Evolutionary conservation across 2,888 invertebrate species (phyloP).

Genomic region (Tanypteryx hageni): DNA sequence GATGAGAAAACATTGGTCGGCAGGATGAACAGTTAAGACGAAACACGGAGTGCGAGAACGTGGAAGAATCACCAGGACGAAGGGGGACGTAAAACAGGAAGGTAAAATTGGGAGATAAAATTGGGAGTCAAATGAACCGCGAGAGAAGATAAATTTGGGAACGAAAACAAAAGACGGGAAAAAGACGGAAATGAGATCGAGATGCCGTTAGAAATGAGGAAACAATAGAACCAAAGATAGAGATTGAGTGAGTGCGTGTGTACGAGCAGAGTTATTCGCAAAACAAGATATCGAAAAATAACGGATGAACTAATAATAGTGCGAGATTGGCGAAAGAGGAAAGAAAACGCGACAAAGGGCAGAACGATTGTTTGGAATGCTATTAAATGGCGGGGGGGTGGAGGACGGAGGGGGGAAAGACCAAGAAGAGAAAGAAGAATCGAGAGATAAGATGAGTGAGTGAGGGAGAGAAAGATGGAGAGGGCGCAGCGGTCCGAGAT

Average conservation of each 20-base stretch:
- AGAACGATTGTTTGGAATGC: background rate
- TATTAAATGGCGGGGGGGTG: background rate
- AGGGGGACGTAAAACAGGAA: background rate
- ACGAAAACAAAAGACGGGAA: constrained; percentile 12
- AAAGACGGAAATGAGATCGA: background rate
- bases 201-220: background rate
- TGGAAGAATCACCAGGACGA: background rate
- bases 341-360: background rate
- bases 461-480: background rate
- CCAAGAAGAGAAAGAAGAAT: background rate
- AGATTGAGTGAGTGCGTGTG: too few species aligned
- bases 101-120: background rate
- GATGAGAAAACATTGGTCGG: too few species aligned
- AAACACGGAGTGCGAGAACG: too few species aligned
- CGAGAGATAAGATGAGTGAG: background rate
- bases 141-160: background rate
- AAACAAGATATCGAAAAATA: background rate
- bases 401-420: background rate
- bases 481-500: background rate
- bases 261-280: background rate
- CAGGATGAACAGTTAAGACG: too few species aligned
- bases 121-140: background rate
- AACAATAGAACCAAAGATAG: background rate
- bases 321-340: background rate
- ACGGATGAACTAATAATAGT: constrained; percentile 7